phyloP scores from a whole-genome alignment of 2,113 vertebrate genomes.

The Natator depressus region DNA sequence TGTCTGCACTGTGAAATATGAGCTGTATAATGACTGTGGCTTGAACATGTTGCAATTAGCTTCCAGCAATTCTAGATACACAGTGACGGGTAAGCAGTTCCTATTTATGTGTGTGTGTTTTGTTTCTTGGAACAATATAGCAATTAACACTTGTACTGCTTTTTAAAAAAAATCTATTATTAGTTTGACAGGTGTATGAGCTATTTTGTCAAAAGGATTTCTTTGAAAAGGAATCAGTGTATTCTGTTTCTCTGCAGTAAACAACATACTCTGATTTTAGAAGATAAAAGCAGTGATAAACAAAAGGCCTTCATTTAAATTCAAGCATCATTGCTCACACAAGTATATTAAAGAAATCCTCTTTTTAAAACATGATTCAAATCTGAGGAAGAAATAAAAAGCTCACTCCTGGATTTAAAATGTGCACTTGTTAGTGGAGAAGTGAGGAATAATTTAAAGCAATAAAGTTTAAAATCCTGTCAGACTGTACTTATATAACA shows the following conservation, averaged over 20 bases:
- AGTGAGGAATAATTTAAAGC: constrained; percentile 22
- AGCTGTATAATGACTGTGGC: background rate
- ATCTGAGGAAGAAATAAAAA: background rate
- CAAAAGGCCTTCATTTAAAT: constrained; percentile 36
- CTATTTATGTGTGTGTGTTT: background rate
- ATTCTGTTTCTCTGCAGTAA: background rate
- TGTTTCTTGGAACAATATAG: constrained; percentile 47
- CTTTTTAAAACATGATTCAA: constrained; percentile 8
- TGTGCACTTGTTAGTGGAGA: background rate
- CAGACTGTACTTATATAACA: background rate
- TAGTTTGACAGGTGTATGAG: constrained; percentile 24
- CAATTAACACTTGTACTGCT: constrained; percentile 14
- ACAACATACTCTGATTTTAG: background rate
- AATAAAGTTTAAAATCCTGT: constrained; percentile 17
- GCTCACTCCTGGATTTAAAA: background rate
- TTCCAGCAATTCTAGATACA: constrained; percentile 17
- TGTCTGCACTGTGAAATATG: background rate
- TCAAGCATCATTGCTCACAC: background rate
- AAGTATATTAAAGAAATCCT: background rate
- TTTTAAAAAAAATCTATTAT: constrained; percentile 4
- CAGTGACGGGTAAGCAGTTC: background rate
- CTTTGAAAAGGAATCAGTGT: constrained; percentile 41
- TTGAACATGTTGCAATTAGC: constrained; percentile 24
- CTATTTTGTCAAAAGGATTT: constrained; percentile 25
- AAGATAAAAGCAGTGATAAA: constrained; percentile 30